Evolutionary conservation across 2,113 vertebrate genomes (phyloP), one percentile per base, ranked within the genome.

Genomic region (Ailuropoda melanoleuca): DNA sequence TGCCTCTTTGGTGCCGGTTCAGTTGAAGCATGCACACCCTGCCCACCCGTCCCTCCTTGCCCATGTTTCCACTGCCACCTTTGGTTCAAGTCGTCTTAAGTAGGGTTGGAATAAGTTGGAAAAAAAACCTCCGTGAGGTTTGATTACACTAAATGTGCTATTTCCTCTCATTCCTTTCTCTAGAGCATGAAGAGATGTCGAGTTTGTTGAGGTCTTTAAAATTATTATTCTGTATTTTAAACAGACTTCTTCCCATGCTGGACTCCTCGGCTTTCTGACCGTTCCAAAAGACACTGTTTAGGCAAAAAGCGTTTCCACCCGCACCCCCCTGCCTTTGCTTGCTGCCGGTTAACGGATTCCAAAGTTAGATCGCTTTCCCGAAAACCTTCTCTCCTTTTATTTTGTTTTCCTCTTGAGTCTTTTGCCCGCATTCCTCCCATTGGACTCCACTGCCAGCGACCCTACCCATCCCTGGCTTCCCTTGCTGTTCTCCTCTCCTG

Each of bases 301-400:
- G 11, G 7, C 29, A 17, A 53, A 75, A 91, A 46, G 70, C 26
- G 0, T 87, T 83, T 95, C 68, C 48, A 37, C 62, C 82, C 3
- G 17, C 53, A 90, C 64, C 24, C n/a, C 17, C 29, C 66, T 62
- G 80, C 56, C 78, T 93, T 68, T 53, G 55, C 66, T 87, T 26
- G 66, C 68, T 88, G 29, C 11, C 8, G 14, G 24, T 39, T 93
- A 92, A 80, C 94, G 21, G 8, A 53, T 94, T 95, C 43, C 78
- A 97, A 98, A 98, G 97, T 98, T 98, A 91, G 43, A 60, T 78
- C 18, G 50, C 46, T 80, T 96, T 75, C 92, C 37, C 10, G 39
- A 24, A 95, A 66, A 68, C 6, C 46, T 43, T 72, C 8, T 66
- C 23, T 60, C 10, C 1, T 53, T 94, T 81, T 37, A 19, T 81